Evolutionary conservation across 1,140 invertebrate genomes (phyloP).

Genomic region (Formica selysi): DNA sequence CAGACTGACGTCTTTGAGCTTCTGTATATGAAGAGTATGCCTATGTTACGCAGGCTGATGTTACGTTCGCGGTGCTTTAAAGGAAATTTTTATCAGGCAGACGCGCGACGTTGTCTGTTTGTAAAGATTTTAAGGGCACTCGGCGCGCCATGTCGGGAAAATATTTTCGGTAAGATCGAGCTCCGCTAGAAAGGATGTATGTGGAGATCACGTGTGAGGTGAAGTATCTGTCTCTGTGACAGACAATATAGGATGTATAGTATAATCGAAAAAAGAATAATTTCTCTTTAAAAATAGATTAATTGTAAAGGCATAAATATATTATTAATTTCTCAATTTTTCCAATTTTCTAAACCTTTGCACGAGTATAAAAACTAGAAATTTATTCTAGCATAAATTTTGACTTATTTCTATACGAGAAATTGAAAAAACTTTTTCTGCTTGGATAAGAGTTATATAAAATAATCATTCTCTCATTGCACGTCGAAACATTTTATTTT

Average conservation of each 20-base stretch:
- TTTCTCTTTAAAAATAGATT: too few relatives aligned
- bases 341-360: too few relatives aligned
- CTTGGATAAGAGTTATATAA: background rate
- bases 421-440: background rate
- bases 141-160: constrained; percentile 19
- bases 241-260: background rate
- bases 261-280: too few relatives aligned
- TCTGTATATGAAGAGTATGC: background rate
- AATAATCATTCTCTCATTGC: constrained; percentile 9
- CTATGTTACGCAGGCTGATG: constrained; percentile 1
- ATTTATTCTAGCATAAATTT: too few relatives aligned
- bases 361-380: too few relatives aligned
- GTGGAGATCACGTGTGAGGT: background rate
- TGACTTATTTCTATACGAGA: too few relatives aligned
- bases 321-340: too few relatives aligned
- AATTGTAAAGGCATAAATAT: too few relatives aligned
- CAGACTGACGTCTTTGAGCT: constrained; percentile 26
- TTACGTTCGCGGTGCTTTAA: constrained; percentile 8
- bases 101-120: constrained; percentile 21
- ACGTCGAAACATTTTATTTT: background rate
- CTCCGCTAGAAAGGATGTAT: background rate
- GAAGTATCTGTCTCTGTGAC: constrained; percentile 7
- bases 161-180: constrained; percentile 47
- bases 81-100: constrained; percentile 36
- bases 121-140: constrained; percentile 33